Evolutionary conservation across 1,140 invertebrate species (phyloP).

Genomic region (Anastrepha ludens): DNA sequence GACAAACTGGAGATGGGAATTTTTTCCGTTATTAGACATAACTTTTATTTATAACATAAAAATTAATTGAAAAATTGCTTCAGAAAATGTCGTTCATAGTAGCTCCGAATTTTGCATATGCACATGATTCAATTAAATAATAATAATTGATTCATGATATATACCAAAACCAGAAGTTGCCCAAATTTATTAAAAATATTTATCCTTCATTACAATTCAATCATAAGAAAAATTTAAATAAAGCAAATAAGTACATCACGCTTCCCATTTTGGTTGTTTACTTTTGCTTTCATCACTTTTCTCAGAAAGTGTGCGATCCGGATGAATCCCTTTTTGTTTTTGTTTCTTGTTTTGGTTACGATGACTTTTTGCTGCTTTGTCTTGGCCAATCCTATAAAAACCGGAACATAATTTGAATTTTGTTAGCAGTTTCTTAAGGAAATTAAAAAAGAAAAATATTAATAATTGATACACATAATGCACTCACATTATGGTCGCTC

Average conservation of each 20-base stretch:
- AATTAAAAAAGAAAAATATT: neutral
- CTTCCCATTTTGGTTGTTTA: constrained; percentile 56
- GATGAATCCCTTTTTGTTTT: constrained; percentile 62
- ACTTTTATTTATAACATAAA: neutral
- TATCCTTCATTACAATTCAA: neutral
- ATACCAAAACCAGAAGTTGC: neutral
- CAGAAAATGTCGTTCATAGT: neutral
- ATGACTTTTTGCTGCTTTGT: constrained; percentile 78
- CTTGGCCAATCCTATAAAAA: constrained; percentile 76
- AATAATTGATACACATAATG: neutral
- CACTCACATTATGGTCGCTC: constrained; percentile 81
- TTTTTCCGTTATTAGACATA: constrained; percentile 76
- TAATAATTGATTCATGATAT: no score
- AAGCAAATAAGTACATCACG: neutral
- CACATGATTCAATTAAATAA: no score
- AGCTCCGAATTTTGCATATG: no score
- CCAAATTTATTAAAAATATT: no score
- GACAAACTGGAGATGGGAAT: constrained; percentile 79
- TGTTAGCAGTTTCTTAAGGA: neutral
- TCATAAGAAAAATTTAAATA: neutral
- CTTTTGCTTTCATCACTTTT: constrained; percentile 46
- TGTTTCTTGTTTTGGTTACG: constrained; percentile 78
- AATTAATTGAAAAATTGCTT: neutral
- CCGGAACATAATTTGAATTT: no score
- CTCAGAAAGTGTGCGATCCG: neutral